Evolutionary conservation across 1,140 invertebrate species (phyloP).

Genomic region (Drosophila mayri): DNA sequence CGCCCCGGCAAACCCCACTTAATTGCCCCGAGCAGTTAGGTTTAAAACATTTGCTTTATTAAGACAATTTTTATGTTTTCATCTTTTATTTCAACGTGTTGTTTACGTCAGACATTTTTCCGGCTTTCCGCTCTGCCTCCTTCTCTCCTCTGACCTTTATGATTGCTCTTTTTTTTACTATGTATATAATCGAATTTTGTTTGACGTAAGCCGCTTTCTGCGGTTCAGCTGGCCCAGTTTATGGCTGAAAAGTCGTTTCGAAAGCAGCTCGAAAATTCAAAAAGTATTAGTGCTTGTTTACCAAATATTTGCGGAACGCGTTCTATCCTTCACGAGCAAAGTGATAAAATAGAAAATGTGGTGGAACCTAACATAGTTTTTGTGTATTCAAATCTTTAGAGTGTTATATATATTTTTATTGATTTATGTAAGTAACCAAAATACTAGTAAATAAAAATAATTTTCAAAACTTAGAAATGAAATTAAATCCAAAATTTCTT

Average conservation of each 20-base stretch:
- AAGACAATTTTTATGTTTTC: conserved; percentile 42
- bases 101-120: conserved; percentile 45
- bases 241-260: conserved; percentile 35
- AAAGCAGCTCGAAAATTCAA: conserved; percentile 15
- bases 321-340: conserved; percentile 1
- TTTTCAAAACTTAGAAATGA: not conserved
- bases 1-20: conserved; percentile 15
- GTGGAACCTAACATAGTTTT: not conserved
- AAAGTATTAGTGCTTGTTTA: conserved; percentile 62
- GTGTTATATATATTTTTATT: not conserved
- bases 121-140: not conserved
- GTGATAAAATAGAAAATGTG: not conserved
- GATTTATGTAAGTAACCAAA: no score
- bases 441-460: not conserved
- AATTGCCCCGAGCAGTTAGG: conserved; percentile 53
- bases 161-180: conserved; percentile 36
- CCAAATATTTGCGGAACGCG: conserved; percentile 47
- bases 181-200: conserved; percentile 66
- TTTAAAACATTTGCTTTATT: conserved; percentile 62
- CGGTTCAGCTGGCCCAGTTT: conserved; percentile 30
- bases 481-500: not conserved
- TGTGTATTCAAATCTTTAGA: not conserved
- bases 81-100: conserved; percentile 66
- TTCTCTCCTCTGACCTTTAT: conserved; percentile 19
- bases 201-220: conserved; percentile 36